Conservation (phyloP, 2,888 invertebrate genomes). For the Blomia tropicalis region DNA sequence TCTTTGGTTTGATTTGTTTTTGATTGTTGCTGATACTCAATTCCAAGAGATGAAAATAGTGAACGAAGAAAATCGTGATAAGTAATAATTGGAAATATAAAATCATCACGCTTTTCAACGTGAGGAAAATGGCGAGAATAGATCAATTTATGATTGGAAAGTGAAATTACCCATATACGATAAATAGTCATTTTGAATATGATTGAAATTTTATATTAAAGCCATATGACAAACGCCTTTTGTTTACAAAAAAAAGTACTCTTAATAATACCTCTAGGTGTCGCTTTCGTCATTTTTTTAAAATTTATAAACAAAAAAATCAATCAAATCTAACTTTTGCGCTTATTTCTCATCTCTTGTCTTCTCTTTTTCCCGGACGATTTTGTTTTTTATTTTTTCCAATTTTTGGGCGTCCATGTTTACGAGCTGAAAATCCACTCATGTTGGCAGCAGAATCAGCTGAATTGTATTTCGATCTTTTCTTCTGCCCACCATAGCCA, state of each 20-base stretch:
- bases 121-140: slow-evolving; percentile 8
- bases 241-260: neutral
- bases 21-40: neutral
- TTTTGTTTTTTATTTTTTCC: slow-evolving; percentile 7
- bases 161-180: neutral
- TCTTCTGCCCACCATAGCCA: slow-evolving; percentile 90
- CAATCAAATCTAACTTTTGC: neutral
- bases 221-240: too few species aligned
- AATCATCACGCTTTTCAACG: neutral
- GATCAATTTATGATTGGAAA: neutral
- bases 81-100: slow-evolving; percentile 3
- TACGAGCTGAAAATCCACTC: slow-evolving; percentile 12
- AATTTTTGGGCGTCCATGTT: slow-evolving; percentile 11
- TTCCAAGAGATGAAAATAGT: neutral
- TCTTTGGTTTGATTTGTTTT: neutral
- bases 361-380: slow-evolving; percentile 20
- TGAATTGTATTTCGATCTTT: slow-evolving; percentile 69
- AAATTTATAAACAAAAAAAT: neutral
- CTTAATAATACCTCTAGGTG: neutral
- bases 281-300: neutral
- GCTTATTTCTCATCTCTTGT: slow-evolving; percentile 8
- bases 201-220: too few species aligned
- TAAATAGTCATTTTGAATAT: slow-evolving; percentile 2
- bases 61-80: neutral
- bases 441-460: slow-evolving; percentile 46